phyloP scores from a whole-genome alignment of 2,888 invertebrate species.

The Platerodrilus igneus region DNA sequence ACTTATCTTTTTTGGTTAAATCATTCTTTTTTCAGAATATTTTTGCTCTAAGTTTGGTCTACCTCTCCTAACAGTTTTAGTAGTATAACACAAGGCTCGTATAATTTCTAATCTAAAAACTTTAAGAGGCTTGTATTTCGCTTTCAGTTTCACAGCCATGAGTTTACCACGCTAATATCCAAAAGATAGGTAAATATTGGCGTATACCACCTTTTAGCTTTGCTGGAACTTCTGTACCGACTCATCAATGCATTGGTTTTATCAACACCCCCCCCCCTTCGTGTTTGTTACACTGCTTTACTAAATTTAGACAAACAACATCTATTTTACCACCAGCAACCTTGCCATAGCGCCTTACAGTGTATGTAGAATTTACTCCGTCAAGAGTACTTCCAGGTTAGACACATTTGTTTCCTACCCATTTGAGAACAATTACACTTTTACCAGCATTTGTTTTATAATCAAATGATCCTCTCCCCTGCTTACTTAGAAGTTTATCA shows the following conservation, averaged over 20 bases:
- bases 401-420: constrained; percentile 7
- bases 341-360: too few species aligned
- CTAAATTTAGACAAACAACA: too few species aligned
- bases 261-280: constrained; percentile 3
- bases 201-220: constrained; percentile 6
- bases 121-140: neutral
- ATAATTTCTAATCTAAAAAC: constrained; percentile 8
- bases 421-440: constrained; percentile 2
- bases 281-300: constrained; percentile 9
- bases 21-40: too few species aligned
- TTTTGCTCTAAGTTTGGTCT: too few species aligned
- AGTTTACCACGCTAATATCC: constrained; percentile 6
- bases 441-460: constrained; percentile 5
- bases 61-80: too few species aligned
- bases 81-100: constrained; percentile 5
- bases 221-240: constrained; percentile 3
- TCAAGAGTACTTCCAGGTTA: too few species aligned
- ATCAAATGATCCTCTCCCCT: neutral
- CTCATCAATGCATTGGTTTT: constrained; percentile 4
- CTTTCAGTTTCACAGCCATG: constrained; percentile 4
- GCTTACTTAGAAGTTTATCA: neutral
- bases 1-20: too few species aligned
- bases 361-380: too few species aligned
- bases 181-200: constrained; percentile 8
- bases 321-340: too few species aligned